A percentile compares a stretch with the other conserved stretches of the same genome.
These are phyloP conservation scores for Pseudomyrmex gracilis DNA, from an alignment of 1,140 invertebrate genomes.

Conservation along the genomic window DNA sequence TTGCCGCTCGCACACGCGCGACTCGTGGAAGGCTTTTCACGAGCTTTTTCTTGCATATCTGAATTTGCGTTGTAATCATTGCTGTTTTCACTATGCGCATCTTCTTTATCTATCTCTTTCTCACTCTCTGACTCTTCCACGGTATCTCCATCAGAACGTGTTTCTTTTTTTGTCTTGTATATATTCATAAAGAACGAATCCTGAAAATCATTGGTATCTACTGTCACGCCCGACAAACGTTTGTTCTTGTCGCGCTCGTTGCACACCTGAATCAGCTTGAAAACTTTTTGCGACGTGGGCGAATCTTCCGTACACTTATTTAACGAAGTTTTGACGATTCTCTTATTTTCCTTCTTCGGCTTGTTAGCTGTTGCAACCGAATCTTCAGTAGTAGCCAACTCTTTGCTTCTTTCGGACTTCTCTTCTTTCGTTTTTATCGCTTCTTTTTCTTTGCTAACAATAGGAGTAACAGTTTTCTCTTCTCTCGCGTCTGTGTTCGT, in stretches of 20 bases:
- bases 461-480: background rate
- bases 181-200: slow-evolving; percentile 81
- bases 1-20: background rate
- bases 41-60: background rate
- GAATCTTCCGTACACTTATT: slow-evolving; percentile 31
- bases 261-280: slow-evolving; percentile 56
- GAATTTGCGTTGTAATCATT: slow-evolving; percentile 16
- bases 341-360: background rate
- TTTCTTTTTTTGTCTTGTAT: slow-evolving; percentile 66
- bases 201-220: slow-evolving; percentile 77
- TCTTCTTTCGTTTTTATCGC: background rate
- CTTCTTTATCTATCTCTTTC: background rate
- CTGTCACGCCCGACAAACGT: slow-evolving; percentile 26
- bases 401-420: background rate
- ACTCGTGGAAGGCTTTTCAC: slow-evolving; percentile 15
- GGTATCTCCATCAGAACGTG: background rate
- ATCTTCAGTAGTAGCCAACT: background rate
- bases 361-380: background rate
- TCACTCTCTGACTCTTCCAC: slow-evolving; percentile 18
- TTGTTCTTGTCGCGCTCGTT: slow-evolving; percentile 50
- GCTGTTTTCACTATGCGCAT: background rate
- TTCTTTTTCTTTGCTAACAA: background rate
- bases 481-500: background rate
- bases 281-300: slow-evolving; percentile 54
- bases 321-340: slow-evolving; percentile 6